Conservation (phyloP, 2,113 vertebrate species). For the Thalassarche chlororhynchos region DNA sequence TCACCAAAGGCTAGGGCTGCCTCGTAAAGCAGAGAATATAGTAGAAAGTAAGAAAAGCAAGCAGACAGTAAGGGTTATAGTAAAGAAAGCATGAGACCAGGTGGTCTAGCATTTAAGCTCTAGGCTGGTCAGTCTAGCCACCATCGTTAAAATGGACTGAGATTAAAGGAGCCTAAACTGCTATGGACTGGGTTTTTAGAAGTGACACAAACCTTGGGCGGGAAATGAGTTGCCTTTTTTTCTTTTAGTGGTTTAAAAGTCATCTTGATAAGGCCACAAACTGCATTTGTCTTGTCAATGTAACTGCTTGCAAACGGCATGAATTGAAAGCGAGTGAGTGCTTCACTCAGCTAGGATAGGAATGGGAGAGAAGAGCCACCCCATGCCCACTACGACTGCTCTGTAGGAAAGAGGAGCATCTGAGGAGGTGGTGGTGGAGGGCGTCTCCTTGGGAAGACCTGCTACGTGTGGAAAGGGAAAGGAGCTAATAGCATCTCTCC, state of each 20-base stretch:
- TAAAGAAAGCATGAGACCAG: constrained; percentile 17
- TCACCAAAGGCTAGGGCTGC: constrained; percentile 26
- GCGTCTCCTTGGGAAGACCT: constrained; percentile 56
- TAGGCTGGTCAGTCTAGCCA: neutral
- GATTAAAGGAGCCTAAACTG: constrained; percentile 2
- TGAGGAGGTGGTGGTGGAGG: constrained; percentile 1
- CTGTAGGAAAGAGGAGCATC: neutral
- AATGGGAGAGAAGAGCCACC: neutral
- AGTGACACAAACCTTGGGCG: neutral
- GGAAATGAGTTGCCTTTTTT: constrained; percentile 22
- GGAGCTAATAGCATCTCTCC: neutral
- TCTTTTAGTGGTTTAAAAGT: constrained; percentile 16
- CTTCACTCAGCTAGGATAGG: neutral
- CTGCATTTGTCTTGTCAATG: constrained; percentile 20
- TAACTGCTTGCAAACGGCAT: neutral
- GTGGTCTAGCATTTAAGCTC: neutral
- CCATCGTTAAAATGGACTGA: neutral
- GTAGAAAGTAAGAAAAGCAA: constrained; percentile 53
- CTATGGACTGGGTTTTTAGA: neutral
- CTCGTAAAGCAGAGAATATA: neutral
- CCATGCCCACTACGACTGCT: neutral
- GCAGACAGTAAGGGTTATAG: constrained; percentile 7
- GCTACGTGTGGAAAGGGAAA: constrained; percentile 50
- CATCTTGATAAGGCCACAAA: constrained; percentile 69
- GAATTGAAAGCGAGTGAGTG: neutral